A percentile compares a stretch with the other conserved stretches of the same genome.
These are phyloP conservation scores for Hoplostethus mediterraneus DNA, from an alignment of 2,797 vertebrate genomes.

Conservation along the genomic window DNA sequence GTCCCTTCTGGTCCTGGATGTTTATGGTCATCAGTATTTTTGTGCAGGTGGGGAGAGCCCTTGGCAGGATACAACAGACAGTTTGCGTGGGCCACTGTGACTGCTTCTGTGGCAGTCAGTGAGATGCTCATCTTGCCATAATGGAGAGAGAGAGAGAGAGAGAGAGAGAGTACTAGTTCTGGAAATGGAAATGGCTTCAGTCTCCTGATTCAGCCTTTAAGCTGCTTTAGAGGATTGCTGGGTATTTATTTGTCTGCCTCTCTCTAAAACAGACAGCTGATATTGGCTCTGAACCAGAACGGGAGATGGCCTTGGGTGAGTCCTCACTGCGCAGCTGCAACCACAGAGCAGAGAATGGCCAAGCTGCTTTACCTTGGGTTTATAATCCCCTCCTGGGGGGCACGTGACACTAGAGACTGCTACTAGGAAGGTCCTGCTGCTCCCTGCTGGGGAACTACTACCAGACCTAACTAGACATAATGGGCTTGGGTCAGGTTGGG, in stretches of 20 bases:
- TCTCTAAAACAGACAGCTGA: slow-evolving; percentile 76
- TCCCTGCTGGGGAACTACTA: slow-evolving; percentile 45
- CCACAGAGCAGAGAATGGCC: slow-evolving; percentile 52
- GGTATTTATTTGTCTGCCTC: slow-evolving; percentile 74
- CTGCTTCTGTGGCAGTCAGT: slow-evolving; percentile 59
- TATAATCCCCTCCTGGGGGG: slow-evolving; percentile 72
- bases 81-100: slow-evolving; percentile 38
- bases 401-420: slow-evolving; percentile 51
- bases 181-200: slow-evolving; percentile 80
- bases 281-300: slow-evolving; percentile 72
- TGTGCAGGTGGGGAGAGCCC: slow-evolving; percentile 3
- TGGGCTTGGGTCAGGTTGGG: background rate
- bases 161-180: slow-evolving; percentile 56
- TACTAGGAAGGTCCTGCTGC: slow-evolving; percentile 56
- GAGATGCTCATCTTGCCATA: slow-evolving; percentile 67
- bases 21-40: slow-evolving; percentile 14
- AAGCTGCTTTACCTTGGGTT: slow-evolving; percentile 76
- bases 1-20: slow-evolving; percentile 4
- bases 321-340: slow-evolving; percentile 64
- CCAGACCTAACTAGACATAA: background rate
- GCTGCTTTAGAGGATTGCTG: slow-evolving; percentile 86
- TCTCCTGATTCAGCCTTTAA: slow-evolving; percentile 83
- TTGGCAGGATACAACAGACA: slow-evolving; percentile 25
- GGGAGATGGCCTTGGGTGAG: slow-evolving; percentile 48
- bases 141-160: slow-evolving; percentile 49